A percentile compares a stretch with the other conserved stretches of the same genome.
phyloP scores from a whole-genome alignment of 2,113 vertebrate genomes.

The Sinocyclocheilus grahami region DNA sequence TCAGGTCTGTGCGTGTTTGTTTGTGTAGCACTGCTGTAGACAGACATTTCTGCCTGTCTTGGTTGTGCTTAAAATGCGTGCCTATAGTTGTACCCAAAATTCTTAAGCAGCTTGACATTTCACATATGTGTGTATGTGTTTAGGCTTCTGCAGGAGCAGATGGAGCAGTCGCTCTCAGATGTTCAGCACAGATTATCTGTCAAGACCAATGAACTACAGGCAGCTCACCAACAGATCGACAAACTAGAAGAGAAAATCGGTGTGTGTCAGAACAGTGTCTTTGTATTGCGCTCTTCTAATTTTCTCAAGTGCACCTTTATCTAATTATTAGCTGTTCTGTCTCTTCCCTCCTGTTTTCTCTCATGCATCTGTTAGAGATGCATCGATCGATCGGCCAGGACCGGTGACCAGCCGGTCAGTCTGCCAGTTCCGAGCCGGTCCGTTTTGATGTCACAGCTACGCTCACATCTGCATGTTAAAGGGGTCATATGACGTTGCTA shows the following conservation, averaged over 20 bases:
- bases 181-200: conserved; percentile 81
- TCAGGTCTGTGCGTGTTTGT: too few species aligned
- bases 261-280: conserved; percentile 53
- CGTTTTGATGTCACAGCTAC: too few species aligned
- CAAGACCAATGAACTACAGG: conserved; percentile 83
- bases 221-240: conserved; percentile 79
- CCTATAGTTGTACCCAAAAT: background rate
- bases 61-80: too few species aligned
- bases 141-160: conserved; percentile 84
- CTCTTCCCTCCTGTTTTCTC: background rate
- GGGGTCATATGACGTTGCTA: too few species aligned
- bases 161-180: conserved; percentile 85
- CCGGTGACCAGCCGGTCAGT: too few species aligned
- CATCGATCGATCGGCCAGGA: too few species aligned
- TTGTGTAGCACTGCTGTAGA: too few species aligned
- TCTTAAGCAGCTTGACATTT: background rate
- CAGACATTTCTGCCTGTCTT: too few species aligned
- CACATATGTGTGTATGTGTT: background rate
- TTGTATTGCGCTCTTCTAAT: background rate
- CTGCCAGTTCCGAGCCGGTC: too few species aligned
- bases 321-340: background rate
- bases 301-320: background rate
- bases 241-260: conserved; percentile 84
- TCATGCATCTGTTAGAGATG: background rate
- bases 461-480: too few species aligned